Conservation (phyloP, 2,888 invertebrate genomes). For the Hermaeophaga mercurialis region DNA sequence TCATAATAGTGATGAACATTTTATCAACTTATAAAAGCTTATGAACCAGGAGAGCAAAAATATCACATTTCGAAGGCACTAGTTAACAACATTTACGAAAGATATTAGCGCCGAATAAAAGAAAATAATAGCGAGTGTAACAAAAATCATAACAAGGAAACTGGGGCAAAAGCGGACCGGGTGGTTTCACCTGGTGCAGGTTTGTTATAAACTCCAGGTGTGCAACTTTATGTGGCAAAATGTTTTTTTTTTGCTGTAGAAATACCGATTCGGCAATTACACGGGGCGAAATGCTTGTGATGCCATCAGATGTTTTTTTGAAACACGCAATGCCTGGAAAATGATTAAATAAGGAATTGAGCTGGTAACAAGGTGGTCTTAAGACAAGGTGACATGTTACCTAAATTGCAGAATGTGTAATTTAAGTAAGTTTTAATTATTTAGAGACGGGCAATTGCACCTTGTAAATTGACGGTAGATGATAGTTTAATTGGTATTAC, state of each 20-base stretch:
- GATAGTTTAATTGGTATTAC: conserved; percentile 3
- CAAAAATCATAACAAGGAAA: conserved; percentile 25
- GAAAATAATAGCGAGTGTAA: conserved; percentile 1
- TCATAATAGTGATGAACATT: no score
- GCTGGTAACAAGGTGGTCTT: conserved; percentile 16
- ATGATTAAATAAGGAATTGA: conserved; percentile 16
- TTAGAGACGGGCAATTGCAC: conserved; percentile 6
- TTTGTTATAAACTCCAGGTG: conserved; percentile 22
- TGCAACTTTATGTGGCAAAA: conserved; percentile 12
- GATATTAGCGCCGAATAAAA: conserved; percentile 6
- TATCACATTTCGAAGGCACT: conserved; percentile 5
- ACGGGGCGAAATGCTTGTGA: conserved; percentile 18
- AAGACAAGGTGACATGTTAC: conserved; percentile 11
- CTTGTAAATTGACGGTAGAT: conserved; percentile 13
- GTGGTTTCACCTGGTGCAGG: conserved; percentile 19
- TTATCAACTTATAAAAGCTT: no score
- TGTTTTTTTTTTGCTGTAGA: conserved; percentile 11
- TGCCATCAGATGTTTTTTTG: conserved; percentile 16
- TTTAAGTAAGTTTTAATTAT: conserved; percentile 15
- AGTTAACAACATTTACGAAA: conserved; percentile 2
- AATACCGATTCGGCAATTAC: conserved; percentile 22
- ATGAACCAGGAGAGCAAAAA: no score
- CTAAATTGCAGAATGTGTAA: conserved; percentile 8
- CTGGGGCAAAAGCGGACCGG: conserved; percentile 18
- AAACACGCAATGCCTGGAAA: conserved; percentile 19